These are phyloP conservation scores for Malurus leucopterus DNA, from an alignment of 2,797 vertebrate genomes.

Conservation along the genomic window DNA sequence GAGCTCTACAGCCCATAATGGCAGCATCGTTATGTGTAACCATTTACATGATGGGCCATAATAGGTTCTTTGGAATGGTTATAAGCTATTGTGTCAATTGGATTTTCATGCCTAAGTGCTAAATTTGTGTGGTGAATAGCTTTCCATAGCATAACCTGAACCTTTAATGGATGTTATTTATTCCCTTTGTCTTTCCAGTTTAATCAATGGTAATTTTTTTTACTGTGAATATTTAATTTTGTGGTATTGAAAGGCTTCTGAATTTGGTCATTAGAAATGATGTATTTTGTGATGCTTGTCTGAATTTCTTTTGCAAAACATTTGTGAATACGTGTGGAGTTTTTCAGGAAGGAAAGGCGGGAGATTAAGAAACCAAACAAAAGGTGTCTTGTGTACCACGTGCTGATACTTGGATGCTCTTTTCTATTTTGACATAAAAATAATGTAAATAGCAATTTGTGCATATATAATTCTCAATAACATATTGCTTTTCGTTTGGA, in stretches of 20 bases:
- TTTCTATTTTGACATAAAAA: neutral
- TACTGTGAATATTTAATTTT: neutral
- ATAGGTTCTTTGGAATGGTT: neutral
- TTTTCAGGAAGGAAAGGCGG: neutral
- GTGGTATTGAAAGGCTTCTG: neutral
- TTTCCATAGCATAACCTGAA: neutral
- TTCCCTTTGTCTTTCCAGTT: neutral
- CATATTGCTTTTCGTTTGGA: neutral
- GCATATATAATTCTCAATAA: neutral
- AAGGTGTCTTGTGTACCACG: neutral
- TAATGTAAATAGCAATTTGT: neutral
- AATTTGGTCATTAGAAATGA: neutral
- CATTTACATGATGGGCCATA: neutral
- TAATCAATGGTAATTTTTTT: neutral
- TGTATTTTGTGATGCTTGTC: neutral
- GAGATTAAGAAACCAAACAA: neutral
- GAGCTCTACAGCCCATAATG: neutral
- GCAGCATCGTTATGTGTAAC: neutral
- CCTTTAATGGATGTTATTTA: neutral
- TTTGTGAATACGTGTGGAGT: neutral
- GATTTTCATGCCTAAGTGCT: constrained; percentile 6
- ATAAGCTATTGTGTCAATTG: neutral
- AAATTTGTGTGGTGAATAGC: neutral
- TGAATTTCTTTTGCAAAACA: neutral
- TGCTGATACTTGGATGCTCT: neutral